Base-by-base conservation (phyloP, 2,888 invertebrate species). In the Scaptomyza caliginosa region DNA sequence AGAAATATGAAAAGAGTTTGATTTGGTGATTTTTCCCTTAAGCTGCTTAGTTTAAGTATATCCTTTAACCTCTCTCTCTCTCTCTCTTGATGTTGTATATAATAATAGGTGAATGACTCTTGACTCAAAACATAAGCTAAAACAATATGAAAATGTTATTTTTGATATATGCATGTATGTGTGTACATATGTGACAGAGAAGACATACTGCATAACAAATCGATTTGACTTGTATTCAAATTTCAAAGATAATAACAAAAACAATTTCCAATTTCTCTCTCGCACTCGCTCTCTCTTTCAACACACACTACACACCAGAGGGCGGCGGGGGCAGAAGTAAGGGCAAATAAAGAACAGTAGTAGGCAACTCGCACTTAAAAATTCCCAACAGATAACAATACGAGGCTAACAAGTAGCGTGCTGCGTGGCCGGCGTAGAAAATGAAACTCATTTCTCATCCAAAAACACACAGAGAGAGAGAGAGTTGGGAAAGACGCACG, bases 371-470 rank as follows among this genome's bases (percentile, higher is more conserved):
- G 57, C 80, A 85, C 79, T 79, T 74, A 58, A 85, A 75, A 85
- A 82, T 85, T 77, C 79, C 71, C 85, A 60, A 62, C 82, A 82
- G 82, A 85, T 78, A 77, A 75, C 86, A 57, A 50, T 32, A 11
- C 30, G 66, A 8, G n/a, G 79, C 67, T 77, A 72, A 81, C 85
- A 79, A 79, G 78, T 67, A 71, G 78, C 66, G 64, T 62, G 76
- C 62, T 66, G 72, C 68, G 77, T 77, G 78, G 78, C 71, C 63
- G 49, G 65, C 52, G 76, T 57, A 63, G 8, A 78, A 75, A 82
- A 75, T 82, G 73, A 85, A 80, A 82, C 79, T 82, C 86, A 80
- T 80, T 75, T 83, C 76, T 80, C 86, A 80, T 75, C 13, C 36
- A 26, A 3, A 38, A n/a, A 7, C 23, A n/a, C 16, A 11, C 3